Evolutionary conservation across 2,113 vertebrate genomes (phyloP), one percentile per base, ranked within the genome.

Genomic region (Emydura subglobosa): DNA sequence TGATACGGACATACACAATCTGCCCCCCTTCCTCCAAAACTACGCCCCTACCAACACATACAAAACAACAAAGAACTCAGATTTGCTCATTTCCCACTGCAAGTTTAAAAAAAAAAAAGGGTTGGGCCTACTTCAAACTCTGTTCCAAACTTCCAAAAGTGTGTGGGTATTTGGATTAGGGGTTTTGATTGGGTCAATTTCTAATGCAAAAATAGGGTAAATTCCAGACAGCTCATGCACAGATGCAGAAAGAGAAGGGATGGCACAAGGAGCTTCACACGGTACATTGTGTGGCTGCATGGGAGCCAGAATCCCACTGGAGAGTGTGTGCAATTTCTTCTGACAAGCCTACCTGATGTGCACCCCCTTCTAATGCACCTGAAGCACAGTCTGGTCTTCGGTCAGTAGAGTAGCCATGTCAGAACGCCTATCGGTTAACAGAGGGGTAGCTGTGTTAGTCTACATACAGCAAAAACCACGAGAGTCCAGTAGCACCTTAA

Each of bases 371-470:
- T 17, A 31, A 34, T 34, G 65, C 29, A 34, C 24, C 24, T 83
- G 49, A 19, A 86, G 16, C 65, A 72, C 34, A 34, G n/a, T 39
- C 34, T 72, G n/a, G 21, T 19, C 39, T 42, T 42, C 24, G 19
- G 22, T 74, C 21, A 74, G 65, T n/a, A 74, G 39, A 24, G 10
- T 24, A 42, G 51, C 51, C 14, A 53, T 53, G 51, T 53, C 51
- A 16, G 57, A 59, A 59, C 10, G 21, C 10, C 8, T 10, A 27
- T 8, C 4, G 29, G 55, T 85, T 0, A 0, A 39, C 27, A 44
- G 53, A 47, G 47, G 47, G 47, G 47, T 47, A 47, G 47, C 47
- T 47, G 47, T 47, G 47, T 47, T 47, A 47, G 47, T 47, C 47
- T 47, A 47, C 8, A 47, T 47, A 47, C 47, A 47, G 47, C 47